Evolutionary conservation across 2,113 vertebrate genomes (phyloP), one percentile per base, ranked within the genome.

Genomic region (Uria lomvia): DNA sequence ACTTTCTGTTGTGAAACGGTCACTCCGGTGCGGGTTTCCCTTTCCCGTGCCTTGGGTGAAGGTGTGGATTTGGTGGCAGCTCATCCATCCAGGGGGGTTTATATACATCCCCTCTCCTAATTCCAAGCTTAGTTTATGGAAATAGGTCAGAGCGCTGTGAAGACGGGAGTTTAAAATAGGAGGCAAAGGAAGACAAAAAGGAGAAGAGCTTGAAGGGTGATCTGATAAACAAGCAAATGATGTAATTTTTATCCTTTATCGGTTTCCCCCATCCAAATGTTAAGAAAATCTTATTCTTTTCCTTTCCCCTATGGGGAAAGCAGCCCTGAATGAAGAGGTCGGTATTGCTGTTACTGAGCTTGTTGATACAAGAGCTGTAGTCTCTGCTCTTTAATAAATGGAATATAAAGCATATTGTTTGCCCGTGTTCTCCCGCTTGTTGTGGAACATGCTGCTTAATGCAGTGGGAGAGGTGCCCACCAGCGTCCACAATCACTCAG

Each of bases 401-500:
- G n/a, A 29, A 43, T 32, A 23, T 29, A 45, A 56, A 52, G 43
- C 24, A 1, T 12, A 22, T 75, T 9, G 29, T 79, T 58, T 59
- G 52, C 52, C 21, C 20, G 22, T 3, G 2, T 15, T 68, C 26
- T 81, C 30, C 29, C 2, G 1, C 45, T 47, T 23, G 6, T 8
- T 30, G 45, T 30, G 22, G 29, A 10, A 8, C 20, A 0, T 11
- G 2, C 20, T 23, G 34, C 43, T 38, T 34, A 13, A 10, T 11
- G 78, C 15, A 4, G 6, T 10, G 34, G 30, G 26, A 38, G 32
- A 56, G 63, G 38, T 68, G 40, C 36, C 60, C 49, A 7, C 50
- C 43, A 5, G 34, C 3, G 0, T 34, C 50, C 22, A 1, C 32
- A 3, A 1, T 23, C 62, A 13, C 21, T 59, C 40, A 1, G 9